Evolutionary conservation across 2,888 invertebrate genomes (phyloP).

Genomic region (Euspilapteryx auroguttella): DNA sequence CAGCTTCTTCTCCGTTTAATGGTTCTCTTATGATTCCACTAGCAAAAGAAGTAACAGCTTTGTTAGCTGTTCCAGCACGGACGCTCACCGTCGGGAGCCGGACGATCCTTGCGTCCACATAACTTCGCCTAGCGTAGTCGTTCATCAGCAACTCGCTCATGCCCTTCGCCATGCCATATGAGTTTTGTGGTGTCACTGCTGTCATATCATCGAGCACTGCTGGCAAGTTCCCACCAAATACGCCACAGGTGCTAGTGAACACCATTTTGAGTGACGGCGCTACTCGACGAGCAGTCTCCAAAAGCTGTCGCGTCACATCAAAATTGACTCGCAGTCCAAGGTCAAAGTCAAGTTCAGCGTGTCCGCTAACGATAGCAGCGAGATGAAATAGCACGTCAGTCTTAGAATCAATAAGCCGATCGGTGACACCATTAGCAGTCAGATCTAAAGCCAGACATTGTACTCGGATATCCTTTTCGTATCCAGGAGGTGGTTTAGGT

Average conservation of each 20-base stretch:
- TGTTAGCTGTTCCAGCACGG: constrained; percentile 31
- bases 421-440: constrained; percentile 15
- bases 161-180: constrained; percentile 41
- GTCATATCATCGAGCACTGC: constrained; percentile 21
- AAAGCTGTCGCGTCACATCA: constrained; percentile 31
- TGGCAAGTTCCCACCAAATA: constrained; percentile 30
- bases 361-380: constrained; percentile 42
- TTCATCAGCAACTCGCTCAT: constrained; percentile 35
- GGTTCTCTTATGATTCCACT: constrained; percentile 42
- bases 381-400: constrained; percentile 30
- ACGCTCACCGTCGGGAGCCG: constrained; percentile 41
- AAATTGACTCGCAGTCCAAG: constrained; percentile 34
- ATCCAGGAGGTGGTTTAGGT: constrained; percentile 6
- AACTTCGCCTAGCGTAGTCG: constrained; percentile 38
- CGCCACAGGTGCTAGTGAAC: constrained; percentile 31
- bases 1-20: constrained; percentile 18
- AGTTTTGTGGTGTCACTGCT: constrained; percentile 29
- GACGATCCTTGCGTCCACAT: constrained; percentile 26
- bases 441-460: constrained; percentile 15
- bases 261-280: constrained; percentile 21
- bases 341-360: constrained; percentile 37
- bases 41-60: constrained; percentile 42
- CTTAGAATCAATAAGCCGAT: constrained; percentile 15
- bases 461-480: constrained; percentile 17
- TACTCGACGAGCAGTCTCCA: constrained; percentile 23